Evolutionary conservation across 2,797 vertebrate genomes (phyloP).

Genomic region (Anableps anableps): DNA sequence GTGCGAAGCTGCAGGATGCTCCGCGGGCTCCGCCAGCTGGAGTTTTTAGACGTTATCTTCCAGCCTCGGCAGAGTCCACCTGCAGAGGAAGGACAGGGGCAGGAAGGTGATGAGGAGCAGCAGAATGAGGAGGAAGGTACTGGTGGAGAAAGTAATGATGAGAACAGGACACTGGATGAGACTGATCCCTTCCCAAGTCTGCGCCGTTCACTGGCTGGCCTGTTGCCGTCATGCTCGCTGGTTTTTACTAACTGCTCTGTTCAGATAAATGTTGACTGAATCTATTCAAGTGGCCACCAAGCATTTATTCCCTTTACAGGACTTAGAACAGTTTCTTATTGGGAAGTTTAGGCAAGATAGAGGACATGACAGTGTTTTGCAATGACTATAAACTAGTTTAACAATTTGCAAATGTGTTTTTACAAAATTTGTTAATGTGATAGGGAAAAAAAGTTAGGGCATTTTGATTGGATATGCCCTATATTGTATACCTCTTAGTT

Average conservation of each 20-base stretch:
- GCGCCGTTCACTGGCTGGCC: slow-evolving; percentile 71
- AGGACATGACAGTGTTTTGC: background rate
- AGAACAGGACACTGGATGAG: slow-evolving; percentile 55
- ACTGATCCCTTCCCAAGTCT: slow-evolving; percentile 76
- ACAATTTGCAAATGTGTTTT: background rate
- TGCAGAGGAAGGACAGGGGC: slow-evolving; percentile 62
- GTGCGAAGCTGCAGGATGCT: slow-evolving; percentile 79
- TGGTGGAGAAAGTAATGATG: slow-evolving; percentile 49
- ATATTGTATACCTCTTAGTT: slow-evolving; percentile 2
- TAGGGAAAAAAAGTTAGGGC: background rate
- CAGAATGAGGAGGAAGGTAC: slow-evolving; percentile 51
- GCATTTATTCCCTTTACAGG: background rate
- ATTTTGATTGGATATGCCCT: background rate
- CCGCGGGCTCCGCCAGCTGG: slow-evolving; percentile 72
- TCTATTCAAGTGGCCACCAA: background rate
- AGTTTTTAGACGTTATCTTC: slow-evolving; percentile 81
- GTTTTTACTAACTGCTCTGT: slow-evolving; percentile 80
- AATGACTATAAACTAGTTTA: background rate
- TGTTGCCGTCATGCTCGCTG: slow-evolving; percentile 77
- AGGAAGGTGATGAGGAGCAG: slow-evolving; percentile 55
- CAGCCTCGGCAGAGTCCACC: slow-evolving; percentile 70
- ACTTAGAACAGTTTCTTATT: background rate
- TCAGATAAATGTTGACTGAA: slow-evolving; percentile 70
- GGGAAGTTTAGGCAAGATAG: background rate
- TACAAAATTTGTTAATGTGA: background rate